Evolutionary conservation across 2,113 vertebrate species (phyloP), one percentile per base, ranked within the genome.

Genomic region (Rhineura floridana): DNA sequence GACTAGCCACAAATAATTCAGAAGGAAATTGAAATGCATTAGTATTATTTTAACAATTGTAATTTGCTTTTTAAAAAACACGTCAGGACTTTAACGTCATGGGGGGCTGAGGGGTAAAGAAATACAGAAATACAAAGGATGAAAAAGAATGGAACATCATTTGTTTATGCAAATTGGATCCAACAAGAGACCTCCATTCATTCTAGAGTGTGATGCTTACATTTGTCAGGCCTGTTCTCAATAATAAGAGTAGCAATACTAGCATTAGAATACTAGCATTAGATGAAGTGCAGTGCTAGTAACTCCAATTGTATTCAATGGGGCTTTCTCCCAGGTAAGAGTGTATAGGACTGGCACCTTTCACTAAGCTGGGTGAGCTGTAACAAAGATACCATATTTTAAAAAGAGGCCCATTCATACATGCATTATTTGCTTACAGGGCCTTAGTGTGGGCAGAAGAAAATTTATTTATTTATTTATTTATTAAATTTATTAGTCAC

Each of bases 21-120:
- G 91, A 83, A 91, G 82, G 89, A 73, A 89, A 78, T 39, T 88
- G 87, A 50, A 72, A 78, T 73, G 87, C 17, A 36, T 85, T 88
- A 39, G 21, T 85, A 81, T 65, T 70, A 84, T 91, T 88, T 91
- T 91, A 89, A 86, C 86, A 91, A 88, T 83, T 77, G 69, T 88
- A 77, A 67, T 90, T 91, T 39, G 59, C 8, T 93, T 59, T 59
- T 59, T 90, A 50, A 33, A 83, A 87, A 88, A 50, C 44, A 52
- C 72, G 63, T 10, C 52, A 42, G 76, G 84, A 9, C 73, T 23
- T 86, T 65, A 78, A n/a, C 59, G 28, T 86, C 59, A 30, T 28
- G 55, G 50, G 55, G 55, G 21, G 17, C 55, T 59, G 21, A 17
- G 55, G 55, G 21, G 33, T 44, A 82, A 72, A 48, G 67, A 13